phyloP scores from a whole-genome alignment of 2,797 vertebrate genomes.

The Argentina silus region DNA sequence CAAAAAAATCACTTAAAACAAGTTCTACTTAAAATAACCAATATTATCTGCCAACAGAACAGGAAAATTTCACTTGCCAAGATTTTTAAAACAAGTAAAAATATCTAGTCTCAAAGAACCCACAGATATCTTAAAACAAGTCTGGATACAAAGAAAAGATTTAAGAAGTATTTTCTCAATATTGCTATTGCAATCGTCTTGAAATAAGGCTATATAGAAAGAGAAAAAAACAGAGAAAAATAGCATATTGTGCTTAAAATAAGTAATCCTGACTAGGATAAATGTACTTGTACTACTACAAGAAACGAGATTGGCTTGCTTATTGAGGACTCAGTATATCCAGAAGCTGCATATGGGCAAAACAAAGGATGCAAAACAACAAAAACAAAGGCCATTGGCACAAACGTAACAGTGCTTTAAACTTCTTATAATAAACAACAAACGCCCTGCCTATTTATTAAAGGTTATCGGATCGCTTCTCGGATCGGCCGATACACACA shows the following conservation, averaged over 20 bases:
- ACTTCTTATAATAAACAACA: constrained; percentile 11
- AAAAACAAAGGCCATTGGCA: neutral
- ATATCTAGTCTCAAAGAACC: constrained; percentile 7
- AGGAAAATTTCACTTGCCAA: no score
- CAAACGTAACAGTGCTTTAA: constrained; percentile 28
- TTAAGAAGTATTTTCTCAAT: constrained; percentile 13
- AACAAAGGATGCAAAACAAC: constrained; percentile 6
- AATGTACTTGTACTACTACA: constrained; percentile 15
- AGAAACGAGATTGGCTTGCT: constrained; percentile 12
- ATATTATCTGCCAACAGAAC: no score
- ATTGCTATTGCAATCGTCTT: constrained; percentile 13
- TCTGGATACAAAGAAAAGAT: neutral
- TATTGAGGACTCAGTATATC: constrained; percentile 7
- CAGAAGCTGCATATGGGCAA: neutral
- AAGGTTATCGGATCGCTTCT: neutral
- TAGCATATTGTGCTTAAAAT: constrained; percentile 21
- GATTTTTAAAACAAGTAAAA: constrained; percentile 6
- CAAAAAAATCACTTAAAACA: no score
- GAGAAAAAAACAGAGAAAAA: neutral
- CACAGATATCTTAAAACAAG: constrained; percentile 8
- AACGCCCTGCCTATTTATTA: neutral
- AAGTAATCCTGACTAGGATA: constrained; percentile 16
- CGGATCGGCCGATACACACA: no score
- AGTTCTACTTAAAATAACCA: no score
- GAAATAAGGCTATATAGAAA: constrained; percentile 17